These are phyloP conservation scores for Catocala nupta DNA, from an alignment of 2,888 invertebrate genomes.

Conservation along the genomic window DNA sequence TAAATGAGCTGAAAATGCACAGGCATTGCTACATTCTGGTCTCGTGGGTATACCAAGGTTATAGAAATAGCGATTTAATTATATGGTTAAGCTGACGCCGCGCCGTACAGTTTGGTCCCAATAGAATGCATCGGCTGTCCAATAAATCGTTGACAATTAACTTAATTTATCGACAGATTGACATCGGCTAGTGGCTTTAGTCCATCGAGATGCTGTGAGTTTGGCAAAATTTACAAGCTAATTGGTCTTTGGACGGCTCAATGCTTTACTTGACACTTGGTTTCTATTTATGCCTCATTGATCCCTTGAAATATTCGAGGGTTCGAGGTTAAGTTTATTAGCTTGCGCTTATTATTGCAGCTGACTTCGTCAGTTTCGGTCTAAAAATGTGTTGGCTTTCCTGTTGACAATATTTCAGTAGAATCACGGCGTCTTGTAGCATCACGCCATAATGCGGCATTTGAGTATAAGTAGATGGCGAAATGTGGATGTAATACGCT, in stretches of 20 bases:
- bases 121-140: slow-evolving; percentile 62
- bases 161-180: slow-evolving; percentile 70
- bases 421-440: too few species aligned
- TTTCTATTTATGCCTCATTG: too few species aligned
- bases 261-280: slow-evolving; percentile 17
- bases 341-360: too few species aligned
- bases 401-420: too few species aligned
- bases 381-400: too few species aligned
- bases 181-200: slow-evolving; percentile 39
- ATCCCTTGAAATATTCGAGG: too few species aligned
- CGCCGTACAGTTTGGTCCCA: slow-evolving; percentile 49
- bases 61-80: slow-evolving; percentile 40
- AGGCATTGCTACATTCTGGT: not conserved
- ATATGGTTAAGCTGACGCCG: slow-evolving; percentile 37
- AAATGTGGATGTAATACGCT: too few species aligned
- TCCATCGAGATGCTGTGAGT: slow-evolving; percentile 37
- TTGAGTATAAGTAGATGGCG: too few species aligned
- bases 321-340: too few species aligned
- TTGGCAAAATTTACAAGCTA: slow-evolving; percentile 34
- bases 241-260: slow-evolving; percentile 31
- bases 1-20: slow-evolving; percentile 18
- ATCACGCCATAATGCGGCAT: too few species aligned
- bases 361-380: too few species aligned
- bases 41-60: slow-evolving; percentile 7
- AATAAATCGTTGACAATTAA: slow-evolving; percentile 72